Conservation (phyloP, 2,113 vertebrate species). For the Mastomys coucha region DNA sequence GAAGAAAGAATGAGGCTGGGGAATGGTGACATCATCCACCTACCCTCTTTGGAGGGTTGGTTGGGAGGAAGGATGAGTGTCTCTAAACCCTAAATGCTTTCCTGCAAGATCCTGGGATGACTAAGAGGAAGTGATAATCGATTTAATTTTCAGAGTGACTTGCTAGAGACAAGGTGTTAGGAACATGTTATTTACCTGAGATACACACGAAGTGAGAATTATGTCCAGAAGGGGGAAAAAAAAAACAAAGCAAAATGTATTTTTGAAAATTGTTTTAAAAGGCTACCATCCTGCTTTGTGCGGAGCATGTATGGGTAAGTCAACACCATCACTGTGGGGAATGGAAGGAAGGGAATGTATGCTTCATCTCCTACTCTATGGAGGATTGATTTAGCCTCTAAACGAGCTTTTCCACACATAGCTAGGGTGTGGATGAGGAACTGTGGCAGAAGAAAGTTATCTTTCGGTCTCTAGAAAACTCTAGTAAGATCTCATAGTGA, state of each 20-base stretch:
- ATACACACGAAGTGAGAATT: not conserved
- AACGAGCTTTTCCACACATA: not conserved
- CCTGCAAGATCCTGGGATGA: conserved; percentile 60
- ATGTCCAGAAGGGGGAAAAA: too few relatives aligned
- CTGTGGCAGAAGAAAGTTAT: not conserved
- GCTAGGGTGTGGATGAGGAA: not conserved
- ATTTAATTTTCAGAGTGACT: conserved; percentile 61
- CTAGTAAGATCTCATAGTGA: not conserved
- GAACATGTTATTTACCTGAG: conserved; percentile 49
- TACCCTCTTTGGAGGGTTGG: not conserved
- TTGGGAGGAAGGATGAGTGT: not conserved
- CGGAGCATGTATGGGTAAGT: not conserved
- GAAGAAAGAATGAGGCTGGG: not conserved
- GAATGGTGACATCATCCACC: not conserved
- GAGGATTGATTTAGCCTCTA: not conserved
- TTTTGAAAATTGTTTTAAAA: conserved; percentile 23
- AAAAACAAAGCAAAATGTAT: not conserved
- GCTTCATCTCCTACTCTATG: not conserved
- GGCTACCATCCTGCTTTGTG: not conserved
- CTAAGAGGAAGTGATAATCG: conserved; percentile 68
- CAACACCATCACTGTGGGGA: not conserved
- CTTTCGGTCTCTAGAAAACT: not conserved
- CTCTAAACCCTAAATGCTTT: conserved; percentile 27
- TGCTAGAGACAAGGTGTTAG: conserved; percentile 58
- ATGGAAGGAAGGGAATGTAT: not conserved